Conservation (phyloP, 2,888 invertebrate species). For the Electrophaes corylata region DNA sequence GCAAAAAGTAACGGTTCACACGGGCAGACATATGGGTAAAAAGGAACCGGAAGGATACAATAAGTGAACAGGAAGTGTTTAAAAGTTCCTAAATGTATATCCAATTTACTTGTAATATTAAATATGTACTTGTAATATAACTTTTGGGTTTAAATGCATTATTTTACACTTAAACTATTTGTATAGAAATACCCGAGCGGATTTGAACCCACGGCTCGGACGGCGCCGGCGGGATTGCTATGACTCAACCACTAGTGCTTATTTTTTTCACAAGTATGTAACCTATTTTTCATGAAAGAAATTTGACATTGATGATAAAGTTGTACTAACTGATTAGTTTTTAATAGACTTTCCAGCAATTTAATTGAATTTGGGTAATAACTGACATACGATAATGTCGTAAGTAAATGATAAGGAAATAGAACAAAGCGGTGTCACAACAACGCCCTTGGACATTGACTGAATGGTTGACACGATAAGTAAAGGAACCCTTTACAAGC, state of each 20-base stretch:
- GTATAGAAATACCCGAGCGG: too few species aligned
- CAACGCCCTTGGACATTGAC: constrained; percentile 22
- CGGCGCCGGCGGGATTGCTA: too few species aligned
- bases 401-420: constrained; percentile 28
- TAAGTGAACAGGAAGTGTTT: not conserved
- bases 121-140: too few species aligned
- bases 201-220: too few species aligned
- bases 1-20: constrained; percentile 1
- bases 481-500: not conserved
- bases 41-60: constrained; percentile 10
- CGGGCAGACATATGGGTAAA: not conserved
- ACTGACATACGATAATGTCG: constrained; percentile 23
- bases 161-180: too few species aligned
- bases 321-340: not conserved
- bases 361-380: constrained; percentile 18
- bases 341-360: constrained; percentile 3
- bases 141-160: too few species aligned
- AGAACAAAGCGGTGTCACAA: constrained; percentile 24
- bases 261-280: not conserved
- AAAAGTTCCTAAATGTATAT: too few species aligned
- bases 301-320: not conserved
- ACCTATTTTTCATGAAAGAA: not conserved
- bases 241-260: too few species aligned
- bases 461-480: constrained; percentile 9
- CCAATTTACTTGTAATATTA: too few species aligned